Evolutionary conservation across 2,888 invertebrate species (phyloP).

Genomic region (Lycophotia porphyrea): DNA sequence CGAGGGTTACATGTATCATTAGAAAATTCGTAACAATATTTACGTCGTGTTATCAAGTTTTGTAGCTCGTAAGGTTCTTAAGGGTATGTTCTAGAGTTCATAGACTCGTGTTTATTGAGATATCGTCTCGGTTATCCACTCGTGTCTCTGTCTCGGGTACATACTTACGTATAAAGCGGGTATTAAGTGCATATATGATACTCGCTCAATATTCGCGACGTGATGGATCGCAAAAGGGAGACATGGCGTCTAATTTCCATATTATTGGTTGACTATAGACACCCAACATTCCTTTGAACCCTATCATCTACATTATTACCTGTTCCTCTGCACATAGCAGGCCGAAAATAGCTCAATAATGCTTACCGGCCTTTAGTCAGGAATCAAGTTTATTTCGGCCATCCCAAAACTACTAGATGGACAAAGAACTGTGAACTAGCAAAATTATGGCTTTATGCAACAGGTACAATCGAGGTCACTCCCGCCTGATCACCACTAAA

Average conservation of each 20-base stretch:
- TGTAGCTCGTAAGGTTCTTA: conserved; percentile 1
- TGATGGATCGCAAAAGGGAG: conserved; percentile 19
- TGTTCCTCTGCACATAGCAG: background rate
- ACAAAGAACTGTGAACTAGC: background rate
- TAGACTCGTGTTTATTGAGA: background rate
- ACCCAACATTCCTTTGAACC: conserved; percentile 13
- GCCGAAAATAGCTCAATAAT: background rate
- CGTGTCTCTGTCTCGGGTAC: background rate
- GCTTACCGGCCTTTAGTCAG: background rate
- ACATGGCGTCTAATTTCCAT: conserved; percentile 32
- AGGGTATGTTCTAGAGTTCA: background rate
- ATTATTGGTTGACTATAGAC: conserved; percentile 27
- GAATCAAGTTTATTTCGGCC: background rate
- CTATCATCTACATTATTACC: background rate
- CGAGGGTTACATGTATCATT: conserved; percentile 31
- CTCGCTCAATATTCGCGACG: conserved; percentile 21
- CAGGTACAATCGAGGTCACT: too few species aligned
- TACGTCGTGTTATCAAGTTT: background rate
- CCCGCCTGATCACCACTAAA: too few species aligned
- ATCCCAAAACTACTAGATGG: background rate
- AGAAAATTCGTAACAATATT: conserved; percentile 25
- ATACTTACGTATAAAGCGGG: background rate
- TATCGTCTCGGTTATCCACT: conserved; percentile 10
- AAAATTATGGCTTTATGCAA: background rate
- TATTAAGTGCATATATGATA: conserved; percentile 16